phyloP scores from a whole-genome alignment of 2,888 invertebrate genomes.

The Cistogaster globosa region DNA sequence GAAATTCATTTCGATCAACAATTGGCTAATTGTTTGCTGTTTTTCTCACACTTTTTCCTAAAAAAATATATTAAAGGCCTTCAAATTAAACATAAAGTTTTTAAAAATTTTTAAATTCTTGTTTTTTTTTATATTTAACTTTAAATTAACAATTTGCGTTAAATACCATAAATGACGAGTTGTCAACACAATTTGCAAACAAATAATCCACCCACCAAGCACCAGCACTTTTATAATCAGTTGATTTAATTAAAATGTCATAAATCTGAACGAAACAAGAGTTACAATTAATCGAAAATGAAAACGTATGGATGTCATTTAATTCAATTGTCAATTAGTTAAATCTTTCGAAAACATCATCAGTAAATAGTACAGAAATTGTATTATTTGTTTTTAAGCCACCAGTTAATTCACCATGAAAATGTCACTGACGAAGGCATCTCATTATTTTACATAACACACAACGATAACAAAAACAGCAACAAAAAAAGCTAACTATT shows the following conservation, averaged over 20 bases:
- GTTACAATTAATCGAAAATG: slow-evolving; percentile 63
- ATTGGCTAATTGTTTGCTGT: too few relatives aligned
- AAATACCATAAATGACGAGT: not conserved
- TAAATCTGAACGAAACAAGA: slow-evolving; percentile 59
- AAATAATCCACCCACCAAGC: not conserved
- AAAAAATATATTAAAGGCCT: too few relatives aligned
- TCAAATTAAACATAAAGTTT: too few relatives aligned
- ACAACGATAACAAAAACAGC: not conserved
- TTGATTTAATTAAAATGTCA: slow-evolving; percentile 58
- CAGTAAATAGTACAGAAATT: not conserved
- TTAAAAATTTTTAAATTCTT: too few relatives aligned
- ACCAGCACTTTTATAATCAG: not conserved
- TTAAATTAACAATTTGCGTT: too few relatives aligned
- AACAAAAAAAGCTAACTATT: not conserved
- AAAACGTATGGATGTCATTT: slow-evolving; percentile 66
- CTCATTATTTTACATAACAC: slow-evolving; percentile 48
- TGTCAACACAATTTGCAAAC: not conserved
- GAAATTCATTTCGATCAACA: too few relatives aligned
- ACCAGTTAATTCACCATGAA: slow-evolving; percentile 15
- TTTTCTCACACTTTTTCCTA: too few relatives aligned
- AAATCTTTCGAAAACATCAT: slow-evolving; percentile 37
- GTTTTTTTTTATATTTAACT: too few relatives aligned
- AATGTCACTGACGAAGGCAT: slow-evolving; percentile 37
- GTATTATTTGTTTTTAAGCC: slow-evolving; percentile 6
- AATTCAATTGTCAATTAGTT: slow-evolving; percentile 69